These are phyloP conservation scores for Perodicticus potto DNA, from an alignment of 2,797 vertebrate species.

Conservation along the genomic window DNA sequence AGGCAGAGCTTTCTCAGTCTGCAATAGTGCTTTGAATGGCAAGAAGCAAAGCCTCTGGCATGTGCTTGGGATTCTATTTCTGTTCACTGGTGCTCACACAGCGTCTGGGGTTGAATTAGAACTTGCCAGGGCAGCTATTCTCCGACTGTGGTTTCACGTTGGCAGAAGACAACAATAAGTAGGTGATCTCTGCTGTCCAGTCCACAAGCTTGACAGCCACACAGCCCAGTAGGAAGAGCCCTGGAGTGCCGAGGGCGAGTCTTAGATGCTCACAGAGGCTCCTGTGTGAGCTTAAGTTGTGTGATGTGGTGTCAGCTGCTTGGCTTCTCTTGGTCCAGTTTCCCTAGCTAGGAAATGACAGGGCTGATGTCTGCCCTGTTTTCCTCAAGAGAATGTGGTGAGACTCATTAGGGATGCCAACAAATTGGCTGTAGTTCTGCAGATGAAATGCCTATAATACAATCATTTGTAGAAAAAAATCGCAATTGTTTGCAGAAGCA, in stretches of 20 bases:
- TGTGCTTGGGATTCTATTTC: not conserved
- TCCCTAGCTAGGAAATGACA: not conserved
- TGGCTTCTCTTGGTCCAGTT: not conserved
- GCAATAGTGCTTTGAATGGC: not conserved
- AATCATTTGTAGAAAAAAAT: constrained; percentile 31
- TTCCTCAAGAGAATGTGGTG: not conserved
- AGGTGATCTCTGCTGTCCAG: not conserved
- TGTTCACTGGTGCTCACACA: not conserved
- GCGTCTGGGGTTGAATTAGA: not conserved
- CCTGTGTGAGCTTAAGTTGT: not conserved
- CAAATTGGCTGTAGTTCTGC: not conserved
- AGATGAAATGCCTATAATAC: not conserved
- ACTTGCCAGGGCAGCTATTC: not conserved
- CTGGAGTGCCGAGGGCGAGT: not conserved
- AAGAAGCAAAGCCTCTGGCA: not conserved
- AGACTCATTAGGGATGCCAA: not conserved
- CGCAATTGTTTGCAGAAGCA: not conserved
- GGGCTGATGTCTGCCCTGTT: not conserved
- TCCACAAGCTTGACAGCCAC: not conserved
- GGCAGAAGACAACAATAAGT: not conserved
- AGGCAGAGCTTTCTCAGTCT: not conserved
- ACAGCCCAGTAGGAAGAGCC: not conserved
- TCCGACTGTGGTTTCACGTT: not conserved
- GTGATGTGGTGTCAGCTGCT: not conserved
- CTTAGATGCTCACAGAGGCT: not conserved